Conservation (phyloP, 2,888 invertebrate species). For the Saturnia japonica region DNA sequence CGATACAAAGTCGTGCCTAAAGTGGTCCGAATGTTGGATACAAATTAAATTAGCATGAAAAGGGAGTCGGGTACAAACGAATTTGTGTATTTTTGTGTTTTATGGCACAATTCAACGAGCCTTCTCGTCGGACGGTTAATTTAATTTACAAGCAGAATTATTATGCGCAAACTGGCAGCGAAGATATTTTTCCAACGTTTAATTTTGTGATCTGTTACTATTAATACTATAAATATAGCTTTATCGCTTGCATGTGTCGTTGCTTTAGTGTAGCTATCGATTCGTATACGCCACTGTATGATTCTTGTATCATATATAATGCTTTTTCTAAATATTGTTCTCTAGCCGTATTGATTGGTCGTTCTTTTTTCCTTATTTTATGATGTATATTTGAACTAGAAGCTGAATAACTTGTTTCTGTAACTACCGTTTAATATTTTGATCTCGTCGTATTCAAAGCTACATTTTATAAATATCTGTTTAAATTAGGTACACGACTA, state of each 20-base stretch:
- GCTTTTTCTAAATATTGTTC: background rate
- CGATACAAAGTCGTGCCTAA: constrained; percentile 11
- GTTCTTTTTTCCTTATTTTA: background rate
- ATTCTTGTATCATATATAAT: background rate
- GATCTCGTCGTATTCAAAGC: background rate
- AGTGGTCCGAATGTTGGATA: constrained; percentile 28
- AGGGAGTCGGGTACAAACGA: constrained; percentile 50
- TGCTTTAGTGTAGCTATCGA: background rate
- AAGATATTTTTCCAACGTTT: constrained; percentile 26
- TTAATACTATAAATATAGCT: constrained; percentile 27
- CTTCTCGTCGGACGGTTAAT: constrained; percentile 37
- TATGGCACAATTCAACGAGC: constrained; percentile 24
- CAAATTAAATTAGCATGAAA: constrained; percentile 59
- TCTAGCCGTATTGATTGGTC: background rate
- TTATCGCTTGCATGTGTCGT: background rate
- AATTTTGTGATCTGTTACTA: constrained; percentile 36
- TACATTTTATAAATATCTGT: too few species aligned
- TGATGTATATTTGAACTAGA: background rate
- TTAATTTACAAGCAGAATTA: constrained; percentile 45
- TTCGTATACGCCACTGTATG: background rate
- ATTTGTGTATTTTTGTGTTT: constrained; percentile 46
- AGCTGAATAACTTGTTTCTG: background rate
- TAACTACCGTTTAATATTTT: background rate
- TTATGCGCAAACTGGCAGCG: constrained; percentile 35
- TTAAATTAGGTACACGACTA: too few species aligned